Evolutionary conservation across 2,113 vertebrate species (phyloP).

Genomic region (Toxotes jaculatrix): DNA sequence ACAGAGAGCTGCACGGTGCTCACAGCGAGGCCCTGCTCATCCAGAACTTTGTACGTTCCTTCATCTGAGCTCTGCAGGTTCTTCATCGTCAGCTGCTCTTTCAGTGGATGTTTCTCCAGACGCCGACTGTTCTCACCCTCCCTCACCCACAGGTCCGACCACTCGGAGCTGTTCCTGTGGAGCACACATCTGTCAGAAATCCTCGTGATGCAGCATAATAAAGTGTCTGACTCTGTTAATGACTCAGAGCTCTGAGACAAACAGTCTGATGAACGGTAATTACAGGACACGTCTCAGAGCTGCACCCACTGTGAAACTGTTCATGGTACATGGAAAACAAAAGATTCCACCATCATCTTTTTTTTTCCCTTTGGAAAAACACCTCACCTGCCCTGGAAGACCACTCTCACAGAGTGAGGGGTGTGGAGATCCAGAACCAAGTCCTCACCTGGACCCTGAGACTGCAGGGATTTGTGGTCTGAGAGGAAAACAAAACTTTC

Average conservation of each 20-base stretch:
- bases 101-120: conserved; percentile 30
- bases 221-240: too few relatives aligned
- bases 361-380: neutral
- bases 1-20: conserved; percentile 77
- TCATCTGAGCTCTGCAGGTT: conserved; percentile 26
- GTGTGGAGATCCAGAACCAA: conserved; percentile 76
- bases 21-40: conserved; percentile 67
- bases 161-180: conserved; percentile 37
- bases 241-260: too few relatives aligned
- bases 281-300: too few relatives aligned
- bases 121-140: neutral
- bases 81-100: conserved; percentile 52
- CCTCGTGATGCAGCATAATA: too few relatives aligned
- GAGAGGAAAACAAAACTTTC: neutral
- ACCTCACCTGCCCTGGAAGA: conserved; percentile 72
- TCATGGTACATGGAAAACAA: too few relatives aligned
- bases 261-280: too few relatives aligned
- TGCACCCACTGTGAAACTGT: too few relatives aligned
- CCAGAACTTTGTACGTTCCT: conserved; percentile 80
- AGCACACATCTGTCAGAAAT: accelerated
- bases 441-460: conserved; percentile 48
- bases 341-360: too few relatives aligned
- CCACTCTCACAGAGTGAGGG: conserved; percentile 49
- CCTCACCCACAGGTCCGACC: conserved; percentile 70
- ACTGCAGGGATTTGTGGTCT: conserved; percentile 68